A percentile compares a stretch with the other conserved stretches of the same genome.
These are phyloP conservation scores for Whitmania pigra DNA, from an alignment of 1,140 invertebrate genomes.

Conservation along the genomic window DNA sequence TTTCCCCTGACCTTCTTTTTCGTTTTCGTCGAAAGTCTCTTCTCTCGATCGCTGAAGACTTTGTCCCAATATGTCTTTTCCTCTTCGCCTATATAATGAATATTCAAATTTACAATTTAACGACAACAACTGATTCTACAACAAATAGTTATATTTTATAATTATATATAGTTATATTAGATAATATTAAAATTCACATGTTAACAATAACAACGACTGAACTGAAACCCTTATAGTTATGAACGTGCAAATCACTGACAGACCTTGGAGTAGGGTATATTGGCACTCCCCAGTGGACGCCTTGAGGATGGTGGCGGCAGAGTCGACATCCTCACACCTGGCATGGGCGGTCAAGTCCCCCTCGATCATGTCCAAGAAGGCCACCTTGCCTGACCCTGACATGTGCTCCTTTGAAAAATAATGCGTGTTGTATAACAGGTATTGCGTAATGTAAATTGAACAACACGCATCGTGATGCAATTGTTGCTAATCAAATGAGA, in stretches of 20 bases:
- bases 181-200: too few relatives aligned
- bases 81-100: constrained; percentile 30
- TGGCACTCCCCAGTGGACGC: constrained; percentile 22
- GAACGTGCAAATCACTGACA: constrained; percentile 20
- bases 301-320: constrained; percentile 28
- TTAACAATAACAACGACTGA: background rate
- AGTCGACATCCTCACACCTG: constrained; percentile 32
- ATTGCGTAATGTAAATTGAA: too few relatives aligned
- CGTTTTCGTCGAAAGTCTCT: constrained; percentile 29
- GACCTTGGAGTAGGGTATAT: constrained; percentile 31
- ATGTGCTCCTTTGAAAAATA: constrained; percentile 28
- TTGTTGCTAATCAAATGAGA: too few relatives aligned
- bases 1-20: constrained; percentile 31
- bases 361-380: constrained; percentile 36
- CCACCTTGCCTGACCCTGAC: constrained; percentile 28
- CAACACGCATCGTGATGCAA: too few relatives aligned
- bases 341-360: constrained; percentile 29
- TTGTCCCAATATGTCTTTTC: constrained; percentile 38
- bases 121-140: constrained; percentile 3
- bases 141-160: too few relatives aligned
- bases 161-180: too few relatives aligned
- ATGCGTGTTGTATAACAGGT: background rate
- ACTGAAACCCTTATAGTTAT: too few relatives aligned
- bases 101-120: constrained; percentile 28
- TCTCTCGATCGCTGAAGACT: constrained; percentile 31